Evolutionary conservation across 2,888 invertebrate species (phyloP).

Genomic region (Atherix ibis): DNA sequence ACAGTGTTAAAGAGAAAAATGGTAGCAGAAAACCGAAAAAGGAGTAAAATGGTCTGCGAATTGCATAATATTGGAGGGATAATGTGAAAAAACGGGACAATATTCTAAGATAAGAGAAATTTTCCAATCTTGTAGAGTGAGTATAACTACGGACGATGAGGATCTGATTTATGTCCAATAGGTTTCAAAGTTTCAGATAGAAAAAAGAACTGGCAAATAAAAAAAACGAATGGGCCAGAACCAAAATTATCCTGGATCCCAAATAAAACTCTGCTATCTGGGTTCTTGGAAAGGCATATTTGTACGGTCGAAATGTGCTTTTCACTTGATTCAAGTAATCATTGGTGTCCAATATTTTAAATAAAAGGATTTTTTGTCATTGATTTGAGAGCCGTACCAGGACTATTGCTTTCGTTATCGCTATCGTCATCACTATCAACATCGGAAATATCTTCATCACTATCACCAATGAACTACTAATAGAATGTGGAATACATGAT

Average conservation of each 20-base stretch:
- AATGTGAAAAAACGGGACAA: no score
- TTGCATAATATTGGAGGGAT: conserved; percentile 7
- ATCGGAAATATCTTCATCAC: no score
- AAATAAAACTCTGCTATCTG: no score
- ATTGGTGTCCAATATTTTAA: conserved; percentile 4
- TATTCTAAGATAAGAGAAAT: no score
- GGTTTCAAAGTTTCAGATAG: conserved; percentile 1
- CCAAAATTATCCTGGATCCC: no score
- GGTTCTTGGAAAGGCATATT: not conserved
- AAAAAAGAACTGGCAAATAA: no score
- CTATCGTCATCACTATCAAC: no score
- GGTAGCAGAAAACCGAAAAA: not conserved
- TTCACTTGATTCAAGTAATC: conserved; percentile 3
- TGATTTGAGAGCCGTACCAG: no score
- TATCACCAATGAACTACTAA: conserved; percentile 1
- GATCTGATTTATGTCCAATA: conserved; percentile 2
- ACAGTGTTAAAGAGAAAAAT: no score
- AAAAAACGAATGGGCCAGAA: no score
- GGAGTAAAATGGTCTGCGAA: conserved; percentile 7
- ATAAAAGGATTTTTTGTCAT: conserved; percentile 1
- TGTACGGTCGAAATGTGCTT: not conserved
- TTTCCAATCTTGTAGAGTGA: no score
- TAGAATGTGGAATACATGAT: not conserved
- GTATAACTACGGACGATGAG: not conserved
- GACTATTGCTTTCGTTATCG: no score